These are phyloP conservation scores for Parauchenoglanis punctatus DNA, from an alignment of 2,797 vertebrate species.

Conservation along the genomic window DNA sequence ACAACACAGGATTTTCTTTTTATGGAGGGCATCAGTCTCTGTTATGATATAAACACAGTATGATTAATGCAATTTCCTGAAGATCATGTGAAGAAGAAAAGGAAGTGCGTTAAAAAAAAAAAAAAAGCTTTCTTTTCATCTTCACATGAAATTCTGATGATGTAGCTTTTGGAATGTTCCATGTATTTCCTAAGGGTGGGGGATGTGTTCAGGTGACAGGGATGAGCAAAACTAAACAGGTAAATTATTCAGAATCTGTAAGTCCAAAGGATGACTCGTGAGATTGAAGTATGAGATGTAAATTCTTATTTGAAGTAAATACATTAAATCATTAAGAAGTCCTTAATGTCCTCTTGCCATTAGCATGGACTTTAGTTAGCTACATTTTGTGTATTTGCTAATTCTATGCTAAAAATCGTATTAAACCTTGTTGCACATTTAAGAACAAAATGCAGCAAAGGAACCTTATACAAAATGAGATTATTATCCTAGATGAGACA, in stretches of 20 bases:
- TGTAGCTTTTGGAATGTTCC: not conserved
- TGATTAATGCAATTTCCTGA: not conserved
- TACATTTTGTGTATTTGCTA: not conserved
- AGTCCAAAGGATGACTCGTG: too few species aligned
- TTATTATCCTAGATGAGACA: not conserved
- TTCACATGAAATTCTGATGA: not conserved
- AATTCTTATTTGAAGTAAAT: too few species aligned
- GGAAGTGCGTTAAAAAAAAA: not conserved
- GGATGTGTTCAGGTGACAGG: not conserved
- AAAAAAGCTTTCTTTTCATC: not conserved
- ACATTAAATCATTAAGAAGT: not conserved
- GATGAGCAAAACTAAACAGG: not conserved
- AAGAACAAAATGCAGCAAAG: not conserved
- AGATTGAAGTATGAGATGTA: not conserved
- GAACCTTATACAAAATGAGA: not conserved
- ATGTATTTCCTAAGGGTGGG: not conserved
- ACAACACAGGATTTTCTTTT: not conserved
- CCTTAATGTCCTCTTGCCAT: not conserved
- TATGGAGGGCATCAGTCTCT: not conserved
- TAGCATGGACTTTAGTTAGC: not conserved
- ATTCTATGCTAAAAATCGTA: not conserved
- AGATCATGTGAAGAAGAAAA: not conserved
- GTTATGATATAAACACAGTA: not conserved
- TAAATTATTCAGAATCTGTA: not conserved
- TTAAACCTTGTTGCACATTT: not conserved